These are phyloP conservation scores for Drosophila burlai DNA, from an alignment of 1,140 invertebrate genomes.

Conservation along the genomic window DNA sequence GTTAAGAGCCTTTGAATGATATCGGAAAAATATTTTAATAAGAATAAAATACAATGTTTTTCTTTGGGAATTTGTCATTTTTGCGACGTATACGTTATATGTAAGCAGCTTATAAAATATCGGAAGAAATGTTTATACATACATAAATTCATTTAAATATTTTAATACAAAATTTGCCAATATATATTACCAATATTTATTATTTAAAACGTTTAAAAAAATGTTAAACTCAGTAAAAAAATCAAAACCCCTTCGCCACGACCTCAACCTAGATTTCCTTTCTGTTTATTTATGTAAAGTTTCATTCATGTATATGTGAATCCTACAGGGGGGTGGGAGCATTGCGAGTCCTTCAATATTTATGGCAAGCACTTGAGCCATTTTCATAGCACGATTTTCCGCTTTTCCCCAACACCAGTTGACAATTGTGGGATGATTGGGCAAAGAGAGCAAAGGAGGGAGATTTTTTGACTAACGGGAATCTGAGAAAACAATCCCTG, in stretches of 20 bases:
- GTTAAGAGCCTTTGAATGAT: no score
- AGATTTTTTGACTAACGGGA: not conserved
- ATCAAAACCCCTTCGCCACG: not conserved
- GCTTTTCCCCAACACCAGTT: slow-evolving; percentile 23
- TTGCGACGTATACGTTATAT: not conserved
- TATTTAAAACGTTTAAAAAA: not conserved
- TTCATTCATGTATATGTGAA: slow-evolving; percentile 1
- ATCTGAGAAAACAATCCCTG: not conserved
- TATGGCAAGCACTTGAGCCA: slow-evolving; percentile 48
- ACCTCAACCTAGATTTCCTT: slow-evolving; percentile 2
- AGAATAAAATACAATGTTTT: not conserved
- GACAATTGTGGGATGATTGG: slow-evolving; percentile 27
- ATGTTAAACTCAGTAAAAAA: not conserved
- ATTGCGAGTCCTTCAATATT: slow-evolving; percentile 38
- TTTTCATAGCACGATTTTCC: slow-evolving; percentile 31
- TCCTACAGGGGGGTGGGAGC: not conserved
- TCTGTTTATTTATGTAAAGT: not conserved
- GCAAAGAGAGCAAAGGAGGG: not conserved
- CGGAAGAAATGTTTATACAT: not conserved
- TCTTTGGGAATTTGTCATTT: not conserved
- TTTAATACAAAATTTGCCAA: not conserved
- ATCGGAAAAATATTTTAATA: no score
- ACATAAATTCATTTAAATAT: not conserved
- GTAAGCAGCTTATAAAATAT: not conserved
- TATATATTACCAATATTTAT: not conserved